A percentile compares a stretch with the other conserved stretches of the same genome.
These are phyloP conservation scores for Choloepus hoffmanni DNA, from an alignment of 2,113 vertebrate genomes.

Conservation along the genomic window DNA sequence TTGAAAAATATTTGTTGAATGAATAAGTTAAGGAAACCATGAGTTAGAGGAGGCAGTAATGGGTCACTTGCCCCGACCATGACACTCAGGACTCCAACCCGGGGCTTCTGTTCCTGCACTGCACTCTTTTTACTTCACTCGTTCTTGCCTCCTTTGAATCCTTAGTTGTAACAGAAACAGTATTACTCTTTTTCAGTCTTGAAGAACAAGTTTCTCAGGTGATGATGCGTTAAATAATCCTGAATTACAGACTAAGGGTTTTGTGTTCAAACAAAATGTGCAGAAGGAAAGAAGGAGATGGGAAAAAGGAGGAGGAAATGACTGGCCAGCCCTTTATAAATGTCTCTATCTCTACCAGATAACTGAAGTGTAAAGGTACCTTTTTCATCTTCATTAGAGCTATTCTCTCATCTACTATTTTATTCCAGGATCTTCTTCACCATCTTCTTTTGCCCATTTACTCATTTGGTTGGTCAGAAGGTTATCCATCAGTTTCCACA, in stretches of 20 bases:
- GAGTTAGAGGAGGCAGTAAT: background rate
- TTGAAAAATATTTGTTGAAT: background rate
- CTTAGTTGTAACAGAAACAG: background rate
- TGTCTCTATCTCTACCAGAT: background rate
- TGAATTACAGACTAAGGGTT: background rate
- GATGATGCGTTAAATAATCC: background rate
- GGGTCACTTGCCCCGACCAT: background rate
- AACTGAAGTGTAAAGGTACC: background rate
- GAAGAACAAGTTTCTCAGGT: background rate
- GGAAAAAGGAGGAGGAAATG: background rate
- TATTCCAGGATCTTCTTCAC: slow-evolving; percentile 1
- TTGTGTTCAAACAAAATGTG: background rate
- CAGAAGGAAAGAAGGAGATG: background rate
- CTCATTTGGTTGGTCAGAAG: background rate
- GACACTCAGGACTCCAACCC: background rate
- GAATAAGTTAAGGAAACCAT: slow-evolving; percentile 12
- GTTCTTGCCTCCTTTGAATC: background rate
- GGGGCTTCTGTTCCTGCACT: background rate
- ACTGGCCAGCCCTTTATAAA: background rate
- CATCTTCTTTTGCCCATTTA: slow-evolving; percentile 32
- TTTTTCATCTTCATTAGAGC: background rate
- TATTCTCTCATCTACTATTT: background rate
- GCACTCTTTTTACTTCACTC: background rate
- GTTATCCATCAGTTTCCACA: slow-evolving; percentile 2
- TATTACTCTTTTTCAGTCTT: background rate